A percentile compares a stretch with the other conserved stretches of the same genome.
Conservation (phyloP, 2,113 vertebrate species). For the Carettochelys insculpta region DNA sequence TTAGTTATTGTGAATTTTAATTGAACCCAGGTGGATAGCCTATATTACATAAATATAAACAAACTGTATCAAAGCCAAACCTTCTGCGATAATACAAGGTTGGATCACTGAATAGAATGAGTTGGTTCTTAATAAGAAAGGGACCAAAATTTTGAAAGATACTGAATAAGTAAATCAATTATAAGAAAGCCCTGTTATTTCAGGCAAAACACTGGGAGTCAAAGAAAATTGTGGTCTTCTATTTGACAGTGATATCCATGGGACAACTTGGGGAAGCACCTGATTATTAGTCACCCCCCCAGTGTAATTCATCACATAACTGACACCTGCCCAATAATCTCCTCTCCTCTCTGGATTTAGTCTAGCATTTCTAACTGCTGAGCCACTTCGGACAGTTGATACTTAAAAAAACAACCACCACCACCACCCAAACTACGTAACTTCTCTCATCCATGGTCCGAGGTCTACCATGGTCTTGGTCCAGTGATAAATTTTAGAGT, state of each 20-base stretch:
- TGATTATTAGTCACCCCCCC: background rate
- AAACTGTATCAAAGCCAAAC: background rate
- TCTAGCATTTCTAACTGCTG: background rate
- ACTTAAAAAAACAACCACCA: background rate
- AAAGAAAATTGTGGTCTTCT: background rate
- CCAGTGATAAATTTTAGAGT: background rate
- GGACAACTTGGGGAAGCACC: background rate
- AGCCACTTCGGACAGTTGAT: background rate
- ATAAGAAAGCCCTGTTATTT: background rate
- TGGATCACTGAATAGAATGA: background rate
- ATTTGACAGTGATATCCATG: background rate
- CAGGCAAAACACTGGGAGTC: background rate
- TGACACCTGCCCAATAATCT: background rate
- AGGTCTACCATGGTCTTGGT: background rate
- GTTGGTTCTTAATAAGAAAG: background rate
- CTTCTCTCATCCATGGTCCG: background rate
- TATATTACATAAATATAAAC: background rate
- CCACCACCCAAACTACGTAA: background rate
- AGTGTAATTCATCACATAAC: background rate
- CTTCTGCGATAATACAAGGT: fast-evolving
- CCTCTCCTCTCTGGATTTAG: background rate
- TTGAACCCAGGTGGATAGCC: background rate
- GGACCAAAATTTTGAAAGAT: background rate
- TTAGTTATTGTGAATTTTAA: fast-evolving
- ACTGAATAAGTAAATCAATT: background rate